Percentiles rank a stretch among this genome's conserved stretches.
These are phyloP conservation scores for Aegotheles bennettii DNA, from an alignment of 2,113 vertebrate species.

Conservation along the genomic window DNA sequence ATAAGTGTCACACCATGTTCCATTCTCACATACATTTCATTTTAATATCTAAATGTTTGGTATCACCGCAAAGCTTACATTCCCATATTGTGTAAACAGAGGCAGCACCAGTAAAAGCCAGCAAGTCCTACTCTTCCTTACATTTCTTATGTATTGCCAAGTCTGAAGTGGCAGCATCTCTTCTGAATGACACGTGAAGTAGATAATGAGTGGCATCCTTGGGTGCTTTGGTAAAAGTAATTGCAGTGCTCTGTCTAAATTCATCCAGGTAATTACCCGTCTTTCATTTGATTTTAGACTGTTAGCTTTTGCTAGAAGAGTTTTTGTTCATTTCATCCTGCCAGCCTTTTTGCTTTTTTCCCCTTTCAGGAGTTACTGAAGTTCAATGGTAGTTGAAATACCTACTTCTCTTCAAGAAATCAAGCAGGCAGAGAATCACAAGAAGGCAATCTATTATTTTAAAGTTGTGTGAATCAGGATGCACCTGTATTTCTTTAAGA, in stretches of 20 bases:
- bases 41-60: background rate
- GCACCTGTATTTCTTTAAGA: background rate
- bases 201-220: background rate
- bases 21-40: background rate
- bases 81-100: background rate
- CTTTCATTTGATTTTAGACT: background rate
- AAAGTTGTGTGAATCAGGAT: background rate
- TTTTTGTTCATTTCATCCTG: background rate
- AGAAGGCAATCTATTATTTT: background rate
- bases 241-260: background rate
- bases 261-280: background rate
- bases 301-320: background rate
- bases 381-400: background rate
- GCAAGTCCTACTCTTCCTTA: background rate
- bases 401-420: background rate
- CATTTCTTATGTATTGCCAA: background rate
- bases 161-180: background rate
- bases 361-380: background rate
- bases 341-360: background rate
- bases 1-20: accelerated
- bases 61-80: background rate
- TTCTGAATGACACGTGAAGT: background rate
- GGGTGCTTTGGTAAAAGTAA: background rate
- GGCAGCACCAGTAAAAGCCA: background rate
- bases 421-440: background rate